Base-by-base conservation (phyloP, 2,113 vertebrate genomes). In the Carassius auratus region DNA sequence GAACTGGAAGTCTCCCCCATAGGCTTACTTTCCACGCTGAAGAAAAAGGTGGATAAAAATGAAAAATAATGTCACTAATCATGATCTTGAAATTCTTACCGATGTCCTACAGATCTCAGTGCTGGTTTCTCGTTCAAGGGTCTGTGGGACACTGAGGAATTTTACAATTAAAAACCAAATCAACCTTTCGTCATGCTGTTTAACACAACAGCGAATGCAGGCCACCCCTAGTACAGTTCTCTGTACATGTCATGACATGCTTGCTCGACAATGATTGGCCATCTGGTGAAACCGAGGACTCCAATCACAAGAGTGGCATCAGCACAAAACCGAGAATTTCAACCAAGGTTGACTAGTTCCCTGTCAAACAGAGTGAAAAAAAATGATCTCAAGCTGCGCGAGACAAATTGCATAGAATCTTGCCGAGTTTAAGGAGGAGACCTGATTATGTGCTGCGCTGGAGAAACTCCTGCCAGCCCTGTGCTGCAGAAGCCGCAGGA, bases 321-420 rank as follows among this genome's bases (percentile, higher is more conserved):
- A 7, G 73, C 50, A 57, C 19, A 17, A 30, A 57, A 55, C 36
- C 12, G 45, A 79, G 76, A 87, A 78, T 81, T 83, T 87, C 89
- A 89, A 89, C 90, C 86, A 86, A 90, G 87, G 89, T 62, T 81
- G 86, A 88, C 68, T 76, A 81, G 78, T 90, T 91, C 86, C 90
- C 91, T 78, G 81, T 38, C 1, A 83, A 91, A 87, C 86, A 84
- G 91, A 93, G 92, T 86, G 91, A 94, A 89, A 94, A 89, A 93
- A 91, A 89, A 92, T 91, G 93, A 90, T 91, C 88, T 89, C 93
- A 91, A 91, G 87, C 93, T 92, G 92, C 5, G 92, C 84, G n/a
- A 86, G 91, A 92, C 93, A 92, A 93, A 95, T 94, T 94, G 93
- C 81, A 86, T 88, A 76, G 91, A 92, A 90, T 94, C 93, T 91